Conservation (phyloP, 2,113 vertebrate genomes). For the human region GRCh38 chrY:17452001-17452500, state of each 20-base stretch:
- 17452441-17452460: too few species aligned
- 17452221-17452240: background rate
- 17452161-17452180: background rate
- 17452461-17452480: background rate
- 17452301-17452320: background rate
- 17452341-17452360: too few species aligned
- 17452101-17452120: too few species aligned
- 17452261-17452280: background rate
- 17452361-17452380: too few species aligned
- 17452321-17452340: background rate
- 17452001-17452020: too few species aligned
- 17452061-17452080: too few species aligned
- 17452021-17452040: too few species aligned
- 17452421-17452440: background rate
- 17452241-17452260: too few species aligned
- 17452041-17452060: too few species aligned
- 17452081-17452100: too few species aligned
- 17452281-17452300: background rate
- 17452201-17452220: background rate
- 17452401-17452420: too few species aligned
- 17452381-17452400: too few species aligned
- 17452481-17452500: rapidly evolving
- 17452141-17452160: background rate
- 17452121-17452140: background rate
- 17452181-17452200: rapidly evolving